Evolutionary conservation across 2,888 invertebrate genomes (phyloP), one percentile per base, ranked within the genome.

Genomic region (Drosophila ustulata): DNA sequence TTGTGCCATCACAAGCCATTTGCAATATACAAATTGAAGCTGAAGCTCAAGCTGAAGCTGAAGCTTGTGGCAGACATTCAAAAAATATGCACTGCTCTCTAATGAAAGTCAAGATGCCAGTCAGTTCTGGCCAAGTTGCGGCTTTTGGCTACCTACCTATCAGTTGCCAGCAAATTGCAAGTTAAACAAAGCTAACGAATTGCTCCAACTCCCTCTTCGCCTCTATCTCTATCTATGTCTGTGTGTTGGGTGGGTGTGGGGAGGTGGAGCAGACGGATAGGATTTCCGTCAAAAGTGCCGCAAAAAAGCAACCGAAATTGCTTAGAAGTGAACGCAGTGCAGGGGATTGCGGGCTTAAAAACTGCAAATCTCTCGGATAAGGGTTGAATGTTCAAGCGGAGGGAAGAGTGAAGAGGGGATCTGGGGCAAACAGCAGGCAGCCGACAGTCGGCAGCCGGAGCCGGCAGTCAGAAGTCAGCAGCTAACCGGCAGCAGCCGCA

Each of bases 201-300:
- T 84, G 69, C 57, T 47, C 13, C 7, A 37, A 34, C 57, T 47
- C 26, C 7, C 8, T n/a, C 55, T 25, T 3, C 25, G 13, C 7
- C 30, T 18, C 1, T 25, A 3, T 25, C 25, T 18, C 3, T 4
- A n/a, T 2, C 13, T n/a, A 25, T 11, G 55, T 18, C 37, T 34
- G 23, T 13, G 26, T 53, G 47, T n/a, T 7, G 4, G 13, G 8
- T 50, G 37, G 67, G 28, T 2, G 18, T 2, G 3, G 13, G 39
- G 18, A 4, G 23, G 32, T 9, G 41, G 0, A 7, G 6, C 49
- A 77, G 81, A 68, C 66, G 70, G 57, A 66, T 77, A 76, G 83
- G 76, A 84, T 80, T 87, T 87, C 88, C 88, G 85, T 84, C 88
- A 84, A 87, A 87, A 87, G 82, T 87, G 80, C 80, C 80, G 59